Evolutionary conservation across 2,888 invertebrate species (phyloP), one percentile per base, ranked within the genome.

Genomic region (Chrysomela aeneicollis): DNA sequence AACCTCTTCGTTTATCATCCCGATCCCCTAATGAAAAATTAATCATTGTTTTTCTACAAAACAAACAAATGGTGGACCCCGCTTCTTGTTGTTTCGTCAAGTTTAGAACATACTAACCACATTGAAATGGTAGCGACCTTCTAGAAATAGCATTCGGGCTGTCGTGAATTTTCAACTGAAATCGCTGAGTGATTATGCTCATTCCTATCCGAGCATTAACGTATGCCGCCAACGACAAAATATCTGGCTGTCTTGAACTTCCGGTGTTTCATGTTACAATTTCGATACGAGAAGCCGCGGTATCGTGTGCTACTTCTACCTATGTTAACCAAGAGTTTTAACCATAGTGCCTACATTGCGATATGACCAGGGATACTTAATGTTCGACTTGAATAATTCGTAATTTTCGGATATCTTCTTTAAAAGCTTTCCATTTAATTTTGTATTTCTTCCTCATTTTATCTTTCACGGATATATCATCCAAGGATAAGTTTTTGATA

Each of bases 61-160:
- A 67, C 61, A 69, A 69, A 69, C 67, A 65, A 53, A 64, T 50
- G 46, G 26, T 21, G 49, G 37, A 55, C 58, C 26, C 17, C 10
- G 26, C 22, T 18, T 30, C 26, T 8, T 50, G 18, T 32, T 59
- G 35, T 50, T 50, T 59, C 49, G 47, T 59, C 42, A 15, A 42
- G 15, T 15, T 59, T 18, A 12, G 35, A 50, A 59, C 32, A 18
- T 50, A 50, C 59, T 59, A 15, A 42, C 42, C 15, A 42, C 15
- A 42, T 42, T 59, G 35, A 59, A 66, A 65, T 69, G 64, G 65
- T 35, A 42, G 71, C 68, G 76, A 74, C 76, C 76, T 76, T 76
- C 77, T 72, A 50, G 72, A 77, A 77, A 77, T 77, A 77, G 73
- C 71, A 32, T 65, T 64, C 65, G 62, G 67, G 67, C 66, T 74